Evolutionary conservation across 2,888 invertebrate species (phyloP).

Genomic region (Xestobium rufovillosum): DNA sequence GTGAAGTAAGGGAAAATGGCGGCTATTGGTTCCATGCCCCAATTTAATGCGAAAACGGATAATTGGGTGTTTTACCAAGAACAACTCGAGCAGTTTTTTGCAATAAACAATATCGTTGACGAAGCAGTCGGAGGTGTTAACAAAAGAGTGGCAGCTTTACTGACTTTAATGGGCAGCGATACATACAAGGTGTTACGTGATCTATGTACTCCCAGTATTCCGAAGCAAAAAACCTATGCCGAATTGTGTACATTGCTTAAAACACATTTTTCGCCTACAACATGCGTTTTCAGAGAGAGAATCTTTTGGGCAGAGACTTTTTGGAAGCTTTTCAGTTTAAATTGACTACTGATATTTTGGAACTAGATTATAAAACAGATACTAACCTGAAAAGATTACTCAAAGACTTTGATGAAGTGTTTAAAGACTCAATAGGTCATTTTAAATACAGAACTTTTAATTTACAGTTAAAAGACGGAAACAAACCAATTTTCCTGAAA

Average conservation of each 20-base stretch:
- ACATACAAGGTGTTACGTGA: constrained; percentile 23
- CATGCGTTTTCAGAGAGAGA: constrained; percentile 21
- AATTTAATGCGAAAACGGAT: no score
- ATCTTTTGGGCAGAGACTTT: no score
- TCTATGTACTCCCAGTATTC: constrained; percentile 22
- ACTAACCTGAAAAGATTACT: no score
- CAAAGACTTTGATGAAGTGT: no score
- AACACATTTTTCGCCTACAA: constrained; percentile 18
- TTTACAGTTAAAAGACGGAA: constrained; percentile 10
- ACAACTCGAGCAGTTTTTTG: constrained; percentile 14
- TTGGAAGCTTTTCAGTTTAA: no score
- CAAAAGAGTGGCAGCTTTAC: constrained; percentile 20
- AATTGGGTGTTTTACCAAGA: constrained; percentile 14
- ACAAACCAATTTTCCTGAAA: constrained; percentile 17
- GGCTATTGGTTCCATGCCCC: no score
- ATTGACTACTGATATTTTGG: no score
- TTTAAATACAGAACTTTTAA: constrained; percentile 14
- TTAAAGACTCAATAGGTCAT: constrained; percentile 13
- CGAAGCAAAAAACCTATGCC: constrained; percentile 22
- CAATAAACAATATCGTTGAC: constrained; percentile 12
- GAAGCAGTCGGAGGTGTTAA: no score
- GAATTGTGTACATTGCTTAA: constrained; percentile 17
- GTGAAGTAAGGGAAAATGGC: no score
- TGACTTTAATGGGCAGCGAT: constrained; percentile 21
- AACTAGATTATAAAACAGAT: no score